Percentiles rank a stretch among this genome's conserved stretches.
Evolutionary conservation across 2,888 invertebrate species (phyloP).

Genomic region (Spialia ferax): DNA sequence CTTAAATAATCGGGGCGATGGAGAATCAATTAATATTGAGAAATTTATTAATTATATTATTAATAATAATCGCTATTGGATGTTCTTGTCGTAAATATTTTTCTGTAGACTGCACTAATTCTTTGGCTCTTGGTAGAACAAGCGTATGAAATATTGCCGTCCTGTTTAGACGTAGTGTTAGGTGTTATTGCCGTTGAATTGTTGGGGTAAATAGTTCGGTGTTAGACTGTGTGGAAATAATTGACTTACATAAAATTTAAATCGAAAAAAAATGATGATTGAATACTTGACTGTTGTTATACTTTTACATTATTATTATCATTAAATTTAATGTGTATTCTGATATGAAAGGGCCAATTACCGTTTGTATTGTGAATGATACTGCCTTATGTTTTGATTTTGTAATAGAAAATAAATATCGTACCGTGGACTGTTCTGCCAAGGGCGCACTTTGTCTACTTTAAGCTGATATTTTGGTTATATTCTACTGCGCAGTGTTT

Average conservation of each 20-base stretch:
- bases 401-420: slow-evolving; percentile 26
- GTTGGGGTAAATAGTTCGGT: slow-evolving; percentile 27
- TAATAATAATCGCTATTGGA: slow-evolving; percentile 32
- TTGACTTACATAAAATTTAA: slow-evolving; percentile 28
- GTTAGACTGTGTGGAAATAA: slow-evolving; percentile 16
- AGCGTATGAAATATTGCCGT: slow-evolving; percentile 38
- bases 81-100: slow-evolving; percentile 26
- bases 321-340: slow-evolving; percentile 29
- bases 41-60: slow-evolving; percentile 31
- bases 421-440: slow-evolving; percentile 36
- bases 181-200: slow-evolving; percentile 20
- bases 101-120: slow-evolving; percentile 35
- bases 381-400: slow-evolving; percentile 30
- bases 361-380: slow-evolving; percentile 22
- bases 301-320: too few relatives aligned
- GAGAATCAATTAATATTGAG: slow-evolving; percentile 31
- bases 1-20: slow-evolving; percentile 32
- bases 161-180: slow-evolving; percentile 33
- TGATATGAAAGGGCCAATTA: slow-evolving; percentile 25
- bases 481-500: slow-evolving; percentile 8
- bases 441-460: slow-evolving; percentile 27
- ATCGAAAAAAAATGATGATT: slow-evolving; percentile 27
- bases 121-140: slow-evolving; percentile 38
- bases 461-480: slow-evolving; percentile 10
- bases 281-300: slow-evolving; percentile 21